Conservation (phyloP, 2,888 invertebrate genomes). For the Masnerella sp. region DNA sequence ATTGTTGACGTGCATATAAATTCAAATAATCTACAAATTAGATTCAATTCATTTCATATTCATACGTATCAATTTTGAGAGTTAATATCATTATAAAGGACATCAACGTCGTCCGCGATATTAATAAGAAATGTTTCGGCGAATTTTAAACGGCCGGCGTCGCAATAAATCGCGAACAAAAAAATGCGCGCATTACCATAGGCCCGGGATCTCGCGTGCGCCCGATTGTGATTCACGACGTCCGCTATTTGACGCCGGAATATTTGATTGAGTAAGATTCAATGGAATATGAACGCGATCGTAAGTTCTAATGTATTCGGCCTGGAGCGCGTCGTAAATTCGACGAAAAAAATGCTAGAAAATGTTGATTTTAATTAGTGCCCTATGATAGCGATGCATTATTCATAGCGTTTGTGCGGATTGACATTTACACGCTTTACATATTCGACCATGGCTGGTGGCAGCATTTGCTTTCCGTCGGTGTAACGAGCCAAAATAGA, state of each 20-base stretch:
- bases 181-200: conserved; percentile 21
- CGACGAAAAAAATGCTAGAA: conserved; percentile 35
- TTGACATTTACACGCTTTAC: conserved; percentile 54
- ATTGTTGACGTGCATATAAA: conserved; percentile 45
- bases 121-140: conserved; percentile 33
- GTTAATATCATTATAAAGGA: conserved; percentile 41
- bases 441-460: conserved; percentile 41
- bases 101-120: conserved; percentile 33
- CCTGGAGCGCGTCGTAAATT: conserved; percentile 29
- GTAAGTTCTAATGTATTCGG: conserved; percentile 42
- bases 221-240: conserved; percentile 15
- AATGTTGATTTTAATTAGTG: conserved; percentile 50
- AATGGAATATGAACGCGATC: conserved; percentile 15
- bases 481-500: conserved; percentile 26
- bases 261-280: conserved; percentile 30
- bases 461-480: conserved; percentile 14
- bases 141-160: conserved; percentile 1
- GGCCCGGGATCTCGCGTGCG: conserved; percentile 7
- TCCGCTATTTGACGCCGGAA: conserved; percentile 10
- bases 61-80: conserved; percentile 40
- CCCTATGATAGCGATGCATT: conserved; percentile 39
- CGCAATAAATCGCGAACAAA: conserved; percentile 32
- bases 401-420: conserved; percentile 42
- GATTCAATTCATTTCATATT: conserved; percentile 46
- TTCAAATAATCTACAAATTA: conserved; percentile 41